phyloP scores from a whole-genome alignment of 2,113 vertebrate genomes.

The Daphoenositta chrysoptera region DNA sequence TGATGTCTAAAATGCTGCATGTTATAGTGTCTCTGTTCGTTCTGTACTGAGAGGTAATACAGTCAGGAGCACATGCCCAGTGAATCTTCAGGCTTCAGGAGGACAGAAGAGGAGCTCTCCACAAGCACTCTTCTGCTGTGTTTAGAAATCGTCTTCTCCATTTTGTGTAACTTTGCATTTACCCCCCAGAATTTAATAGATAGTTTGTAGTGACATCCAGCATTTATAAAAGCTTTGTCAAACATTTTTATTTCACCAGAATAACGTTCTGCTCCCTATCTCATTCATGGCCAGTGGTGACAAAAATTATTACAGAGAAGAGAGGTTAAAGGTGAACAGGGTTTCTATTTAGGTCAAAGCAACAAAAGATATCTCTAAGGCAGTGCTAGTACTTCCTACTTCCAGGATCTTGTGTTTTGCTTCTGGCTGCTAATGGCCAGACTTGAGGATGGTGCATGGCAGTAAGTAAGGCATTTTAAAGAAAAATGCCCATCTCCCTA shows the following conservation, averaged over 20 bases:
- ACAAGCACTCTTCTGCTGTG: neutral
- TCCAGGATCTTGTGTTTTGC: neutral
- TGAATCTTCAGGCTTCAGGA: neutral
- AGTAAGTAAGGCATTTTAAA: neutral
- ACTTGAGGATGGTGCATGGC: neutral
- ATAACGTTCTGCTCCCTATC: neutral
- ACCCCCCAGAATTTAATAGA: neutral
- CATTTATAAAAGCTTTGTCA: neutral
- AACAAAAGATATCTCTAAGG: neutral
- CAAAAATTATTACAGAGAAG: neutral
- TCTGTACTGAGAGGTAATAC: neutral
- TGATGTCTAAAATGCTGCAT: neutral
- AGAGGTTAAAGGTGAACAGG: neutral
- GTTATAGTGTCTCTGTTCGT: rapidly evolving
- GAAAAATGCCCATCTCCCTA: neutral
- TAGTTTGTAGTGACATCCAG: neutral
- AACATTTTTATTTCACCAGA: neutral
- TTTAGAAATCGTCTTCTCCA: neutral
- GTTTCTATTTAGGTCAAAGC: neutral
- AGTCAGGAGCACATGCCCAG: rapidly evolving
- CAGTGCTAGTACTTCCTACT: neutral
- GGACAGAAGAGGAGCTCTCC: neutral
- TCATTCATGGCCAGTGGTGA: neutral
- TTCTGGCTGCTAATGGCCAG: neutral
- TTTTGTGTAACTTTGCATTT: neutral